Conservation (phyloP, 2,888 invertebrate genomes). For the Machimus atricapillus region DNA sequence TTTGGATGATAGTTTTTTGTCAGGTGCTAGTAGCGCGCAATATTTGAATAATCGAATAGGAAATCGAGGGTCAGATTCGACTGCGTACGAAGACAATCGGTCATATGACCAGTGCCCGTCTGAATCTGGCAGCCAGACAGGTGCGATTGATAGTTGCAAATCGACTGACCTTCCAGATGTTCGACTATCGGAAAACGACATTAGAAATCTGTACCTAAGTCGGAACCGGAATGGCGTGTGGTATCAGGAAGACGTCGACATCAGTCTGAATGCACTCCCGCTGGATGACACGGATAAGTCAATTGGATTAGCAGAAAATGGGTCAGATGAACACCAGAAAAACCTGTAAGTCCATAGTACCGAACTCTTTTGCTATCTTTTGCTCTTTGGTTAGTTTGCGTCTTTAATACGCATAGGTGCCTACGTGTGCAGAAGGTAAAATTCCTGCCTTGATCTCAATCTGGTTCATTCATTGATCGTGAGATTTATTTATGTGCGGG, state of each 20-base stretch:
- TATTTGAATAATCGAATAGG: constrained; percentile 48
- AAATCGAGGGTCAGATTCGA: constrained; percentile 1
- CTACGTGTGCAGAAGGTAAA: constrained; percentile 4
- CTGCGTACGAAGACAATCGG: not conserved
- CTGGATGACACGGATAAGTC: constrained; percentile 61
- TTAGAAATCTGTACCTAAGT: constrained; percentile 58
- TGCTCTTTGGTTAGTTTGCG: not conserved
- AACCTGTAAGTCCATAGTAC: constrained; percentile 1
- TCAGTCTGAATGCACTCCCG: constrained; percentile 54
- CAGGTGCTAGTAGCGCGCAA: constrained; percentile 55
- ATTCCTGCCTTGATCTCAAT: constrained; percentile 35
- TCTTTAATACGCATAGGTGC: not conserved
- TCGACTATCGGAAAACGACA: constrained; percentile 48
- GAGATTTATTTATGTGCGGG: constrained; percentile 2
- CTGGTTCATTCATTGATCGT: constrained; percentile 13
- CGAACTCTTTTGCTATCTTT: not conserved
- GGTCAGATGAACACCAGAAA: constrained; percentile 24
- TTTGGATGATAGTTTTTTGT: constrained; percentile 57
- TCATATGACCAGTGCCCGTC: not conserved
- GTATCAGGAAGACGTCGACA: constrained; percentile 47
- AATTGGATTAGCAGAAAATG: constrained; percentile 45
- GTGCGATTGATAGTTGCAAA: constrained; percentile 24
- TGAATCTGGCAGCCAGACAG: not conserved
- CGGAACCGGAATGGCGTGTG: constrained; percentile 59
- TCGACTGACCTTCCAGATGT: constrained; percentile 39